phyloP scores from a whole-genome alignment of 2,888 invertebrate species.

The Drosophila mettleri region DNA sequence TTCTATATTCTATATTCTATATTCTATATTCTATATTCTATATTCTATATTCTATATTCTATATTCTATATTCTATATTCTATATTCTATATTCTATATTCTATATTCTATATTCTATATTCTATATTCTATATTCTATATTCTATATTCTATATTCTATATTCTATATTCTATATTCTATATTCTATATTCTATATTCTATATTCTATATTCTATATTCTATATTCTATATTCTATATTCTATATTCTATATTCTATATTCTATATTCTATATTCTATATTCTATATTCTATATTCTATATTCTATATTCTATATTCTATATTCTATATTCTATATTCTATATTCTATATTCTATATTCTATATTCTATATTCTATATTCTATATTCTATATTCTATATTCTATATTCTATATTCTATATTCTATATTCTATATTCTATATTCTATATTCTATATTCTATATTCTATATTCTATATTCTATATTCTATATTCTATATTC shows the following conservation, averaged over 20 bases:
- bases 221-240: conserved; percentile 8
- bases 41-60: conserved; percentile 9
- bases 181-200: conserved; percentile 4
- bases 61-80: conserved; percentile 14
- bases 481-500: conserved; percentile 13
- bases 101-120: conserved; percentile 4
- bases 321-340: conserved; percentile 8
- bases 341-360: conserved; percentile 13
- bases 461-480: neutral
- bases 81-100: conserved; percentile 5
- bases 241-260: conserved; percentile 5
- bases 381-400: conserved; percentile 13
- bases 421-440: conserved; percentile 3
- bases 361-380: conserved; percentile 9
- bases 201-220: conserved; percentile 6
- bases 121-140: conserved; percentile 3
- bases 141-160: conserved; percentile 10
- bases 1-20: conserved; percentile 12
- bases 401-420: conserved; percentile 3
- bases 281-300: conserved; percentile 7
- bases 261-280: neutral
- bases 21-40: conserved; percentile 6
- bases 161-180: conserved; percentile 12
- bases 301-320: neutral
- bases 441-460: neutral